phyloP scores from a whole-genome alignment of 2,888 invertebrate genomes.

The Pammene fasciana region DNA sequence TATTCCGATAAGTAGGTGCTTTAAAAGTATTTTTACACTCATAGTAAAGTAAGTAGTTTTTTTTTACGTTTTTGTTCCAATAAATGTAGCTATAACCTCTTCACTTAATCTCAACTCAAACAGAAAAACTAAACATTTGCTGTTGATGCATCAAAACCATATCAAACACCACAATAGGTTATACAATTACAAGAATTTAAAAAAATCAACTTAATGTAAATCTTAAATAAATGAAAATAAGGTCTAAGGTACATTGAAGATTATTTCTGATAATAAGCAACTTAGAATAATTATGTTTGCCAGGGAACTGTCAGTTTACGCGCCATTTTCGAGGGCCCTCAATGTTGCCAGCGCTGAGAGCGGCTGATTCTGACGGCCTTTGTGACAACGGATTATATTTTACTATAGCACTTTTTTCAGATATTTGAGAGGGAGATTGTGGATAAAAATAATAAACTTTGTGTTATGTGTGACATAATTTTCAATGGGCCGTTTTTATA shows the following conservation, averaged over 20 bases:
- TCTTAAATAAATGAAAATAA: conserved; percentile 7
- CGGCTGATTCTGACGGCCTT: conserved; percentile 56
- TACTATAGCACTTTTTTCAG: conserved; percentile 58
- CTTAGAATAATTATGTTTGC: conserved; percentile 47
- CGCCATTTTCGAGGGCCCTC: conserved; percentile 71
- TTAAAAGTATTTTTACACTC: not conserved
- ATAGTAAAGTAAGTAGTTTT: too few relatives aligned
- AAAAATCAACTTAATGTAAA: not conserved
- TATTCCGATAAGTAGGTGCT: too few relatives aligned
- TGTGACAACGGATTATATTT: conserved; percentile 51
- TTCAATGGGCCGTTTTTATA: not conserved
- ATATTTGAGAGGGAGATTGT: conserved; percentile 10
- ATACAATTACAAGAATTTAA: conserved; percentile 8
- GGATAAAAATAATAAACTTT: conserved; percentile 9
- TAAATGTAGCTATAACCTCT: conserved; percentile 6
- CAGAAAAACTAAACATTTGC: conserved; percentile 27
- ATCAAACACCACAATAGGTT: conserved; percentile 34
- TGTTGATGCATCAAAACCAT: conserved; percentile 19
- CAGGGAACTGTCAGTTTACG: conserved; percentile 62
- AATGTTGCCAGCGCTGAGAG: conserved; percentile 69
- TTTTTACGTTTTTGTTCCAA: not conserved
- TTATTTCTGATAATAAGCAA: conserved; percentile 48
- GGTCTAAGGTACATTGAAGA: conserved; percentile 39
- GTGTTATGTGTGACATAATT: conserved; percentile 15
- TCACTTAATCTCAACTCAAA: conserved; percentile 24